Percentiles rank a stretch among this genome's conserved stretches.
phyloP scores from a whole-genome alignment of 2,888 invertebrate species.

The Hypselothyrea guttata region DNA sequence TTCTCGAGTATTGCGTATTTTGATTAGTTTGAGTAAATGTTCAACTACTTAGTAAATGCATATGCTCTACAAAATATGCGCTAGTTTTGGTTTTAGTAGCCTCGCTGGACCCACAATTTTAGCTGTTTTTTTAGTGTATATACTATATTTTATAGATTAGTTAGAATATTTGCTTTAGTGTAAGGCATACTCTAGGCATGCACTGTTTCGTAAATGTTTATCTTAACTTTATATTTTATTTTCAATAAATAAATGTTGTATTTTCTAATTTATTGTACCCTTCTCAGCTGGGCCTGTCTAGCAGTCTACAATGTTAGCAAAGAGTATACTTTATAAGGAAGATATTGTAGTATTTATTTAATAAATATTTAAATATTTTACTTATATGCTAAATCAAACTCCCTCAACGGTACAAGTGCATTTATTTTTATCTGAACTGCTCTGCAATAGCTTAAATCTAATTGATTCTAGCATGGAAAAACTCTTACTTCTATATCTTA shows the following conservation, averaged over 20 bases:
- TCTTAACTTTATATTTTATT: no score
- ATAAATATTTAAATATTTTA: no score
- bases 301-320: constrained; percentile 15
- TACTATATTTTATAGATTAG: constrained; percentile 24
- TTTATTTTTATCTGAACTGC: constrained; percentile 50
- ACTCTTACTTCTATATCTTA: no score
- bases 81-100: constrained; percentile 22
- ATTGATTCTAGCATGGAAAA: constrained; percentile 15
- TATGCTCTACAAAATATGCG: constrained; percentile 17
- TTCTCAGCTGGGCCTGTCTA: constrained; percentile 26
- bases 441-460: constrained; percentile 70
- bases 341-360: not conserved
- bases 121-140: constrained; percentile 42
- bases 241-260: no score
- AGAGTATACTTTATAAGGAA: not conserved
- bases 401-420: constrained; percentile 72
- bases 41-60: constrained; percentile 22
- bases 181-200: constrained; percentile 30
- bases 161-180: constrained; percentile 62
- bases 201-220: constrained; percentile 10
- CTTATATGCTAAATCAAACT: not conserved
- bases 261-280: constrained; percentile 15
- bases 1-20: constrained; percentile 1
- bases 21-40: constrained; percentile 24
- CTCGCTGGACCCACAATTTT: constrained; percentile 54